Conservation (phyloP, 2,113 vertebrate genomes). For the Rousettus leschenaultii region DNA sequence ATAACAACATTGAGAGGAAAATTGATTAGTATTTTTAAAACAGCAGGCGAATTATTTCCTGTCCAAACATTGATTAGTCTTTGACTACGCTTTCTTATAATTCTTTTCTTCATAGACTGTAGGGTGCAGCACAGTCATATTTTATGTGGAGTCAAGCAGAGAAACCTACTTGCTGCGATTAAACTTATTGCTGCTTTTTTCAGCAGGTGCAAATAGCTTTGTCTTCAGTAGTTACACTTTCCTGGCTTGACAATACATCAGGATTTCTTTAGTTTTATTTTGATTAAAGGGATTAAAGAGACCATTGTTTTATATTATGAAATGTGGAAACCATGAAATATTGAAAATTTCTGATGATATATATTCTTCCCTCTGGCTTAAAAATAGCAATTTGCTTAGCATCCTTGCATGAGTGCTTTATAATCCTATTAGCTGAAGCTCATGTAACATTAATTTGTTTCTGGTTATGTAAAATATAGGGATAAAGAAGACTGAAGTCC, state of each 20-base stretch:
- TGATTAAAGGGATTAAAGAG: slow-evolving; percentile 24
- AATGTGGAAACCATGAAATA: neutral
- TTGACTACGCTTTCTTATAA: slow-evolving; percentile 45
- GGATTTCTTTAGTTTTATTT: slow-evolving; percentile 36
- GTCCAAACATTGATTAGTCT: slow-evolving; percentile 39
- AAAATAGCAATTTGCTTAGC: neutral
- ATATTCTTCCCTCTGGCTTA: neutral
- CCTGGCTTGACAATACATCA: neutral
- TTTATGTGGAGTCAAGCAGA: slow-evolving; percentile 34
- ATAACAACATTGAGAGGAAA: slow-evolving; percentile 20
- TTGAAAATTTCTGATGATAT: neutral
- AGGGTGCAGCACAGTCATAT: slow-evolving; percentile 37
- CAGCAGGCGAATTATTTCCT: slow-evolving; percentile 54
- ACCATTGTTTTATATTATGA: neutral
- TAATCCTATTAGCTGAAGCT: slow-evolving; percentile 25
- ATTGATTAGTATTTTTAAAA: slow-evolving; percentile 62
- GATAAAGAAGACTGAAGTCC: neutral
- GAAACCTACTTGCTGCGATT: slow-evolving; percentile 29
- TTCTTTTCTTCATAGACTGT: slow-evolving; percentile 13
- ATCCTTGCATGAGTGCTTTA: slow-evolving; percentile 5
- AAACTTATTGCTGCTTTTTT: slow-evolving; percentile 29
- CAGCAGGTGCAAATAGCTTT: slow-evolving; percentile 39
- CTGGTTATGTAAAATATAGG: neutral
- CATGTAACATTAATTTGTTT: slow-evolving; percentile 16
- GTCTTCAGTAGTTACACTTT: slow-evolving; percentile 32